Conservation (phyloP, 2,888 invertebrate genomes). For the Netelia inedita region DNA sequence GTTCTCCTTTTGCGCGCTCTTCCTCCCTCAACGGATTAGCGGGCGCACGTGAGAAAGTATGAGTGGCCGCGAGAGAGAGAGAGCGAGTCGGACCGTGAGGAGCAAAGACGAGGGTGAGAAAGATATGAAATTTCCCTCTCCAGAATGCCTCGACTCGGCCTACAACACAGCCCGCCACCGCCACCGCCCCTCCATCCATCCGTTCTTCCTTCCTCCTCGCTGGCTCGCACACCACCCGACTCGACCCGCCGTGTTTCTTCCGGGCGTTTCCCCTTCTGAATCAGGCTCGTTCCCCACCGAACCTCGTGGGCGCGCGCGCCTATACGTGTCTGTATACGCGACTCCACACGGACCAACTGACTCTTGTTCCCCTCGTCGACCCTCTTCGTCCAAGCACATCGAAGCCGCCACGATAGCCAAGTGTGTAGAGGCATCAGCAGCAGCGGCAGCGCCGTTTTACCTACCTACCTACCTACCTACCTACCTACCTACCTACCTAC, state of each 20-base stretch:
- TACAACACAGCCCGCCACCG: constrained; percentile 13
- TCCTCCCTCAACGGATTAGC: constrained; percentile 56
- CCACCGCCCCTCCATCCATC: constrained; percentile 46
- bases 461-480: constrained; percentile 24
- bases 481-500: constrained; percentile 29
- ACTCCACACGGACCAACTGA: constrained; percentile 62
- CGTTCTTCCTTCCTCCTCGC: constrained; percentile 62
- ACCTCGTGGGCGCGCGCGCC: constrained; percentile 55
- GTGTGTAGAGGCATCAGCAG: constrained; percentile 44
- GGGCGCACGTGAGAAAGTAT: constrained; percentile 24
- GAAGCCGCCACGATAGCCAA: constrained; percentile 32
- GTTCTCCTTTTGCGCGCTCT: constrained; percentile 4
- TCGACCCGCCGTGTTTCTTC: constrained; percentile 54
- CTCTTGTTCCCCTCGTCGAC: constrained; percentile 64
- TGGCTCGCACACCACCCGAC: constrained; percentile 22
- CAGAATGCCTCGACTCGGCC: constrained; percentile 42
- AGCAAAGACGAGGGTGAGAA: constrained; percentile 60
- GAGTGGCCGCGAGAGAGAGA: constrained; percentile 7
- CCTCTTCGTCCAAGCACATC: neutral
- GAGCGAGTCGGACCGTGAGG: neutral
- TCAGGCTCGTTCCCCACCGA: constrained; percentile 52
- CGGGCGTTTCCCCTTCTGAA: constrained; percentile 66
- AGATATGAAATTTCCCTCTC: constrained; percentile 64
- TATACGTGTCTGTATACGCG: constrained; percentile 28
- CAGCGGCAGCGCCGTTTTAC: constrained; percentile 48